These are phyloP conservation scores for Catocala nupta DNA, from an alignment of 2,888 invertebrate species.

Conservation along the genomic window DNA sequence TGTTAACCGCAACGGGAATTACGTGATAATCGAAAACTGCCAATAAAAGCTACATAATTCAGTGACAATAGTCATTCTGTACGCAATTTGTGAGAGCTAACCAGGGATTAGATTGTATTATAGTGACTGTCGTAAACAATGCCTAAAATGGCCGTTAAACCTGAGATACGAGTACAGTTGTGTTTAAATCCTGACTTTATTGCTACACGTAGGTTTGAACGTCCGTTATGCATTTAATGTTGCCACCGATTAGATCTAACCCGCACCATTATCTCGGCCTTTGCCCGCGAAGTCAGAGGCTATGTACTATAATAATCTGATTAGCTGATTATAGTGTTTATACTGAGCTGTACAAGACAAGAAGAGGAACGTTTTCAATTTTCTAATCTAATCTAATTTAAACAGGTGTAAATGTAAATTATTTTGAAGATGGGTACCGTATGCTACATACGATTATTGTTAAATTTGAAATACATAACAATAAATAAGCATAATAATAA, in stretches of 20 bases:
- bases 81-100: conserved; percentile 13
- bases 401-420: too few relatives aligned
- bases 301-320: conserved; percentile 14
- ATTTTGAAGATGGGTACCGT: too few relatives aligned
- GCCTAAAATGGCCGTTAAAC: conserved; percentile 14
- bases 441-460: too few relatives aligned
- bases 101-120: conserved; percentile 11
- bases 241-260: conserved; percentile 22
- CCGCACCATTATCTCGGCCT: conserved; percentile 18
- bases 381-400: too few relatives aligned
- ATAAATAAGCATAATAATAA: too few relatives aligned
- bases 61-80: background rate
- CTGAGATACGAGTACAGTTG: conserved; percentile 13
- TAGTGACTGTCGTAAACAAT: conserved; percentile 20
- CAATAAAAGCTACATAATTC: conserved; percentile 6
- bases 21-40: background rate
- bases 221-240: conserved; percentile 22
- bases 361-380: too few relatives aligned
- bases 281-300: conserved; percentile 9
- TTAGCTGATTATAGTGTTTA: conserved; percentile 8
- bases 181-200: conserved; percentile 20
- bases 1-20: background rate
- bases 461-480: too few relatives aligned
- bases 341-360: background rate
- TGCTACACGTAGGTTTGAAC: conserved; percentile 13